phyloP scores from a whole-genome alignment of 2,888 invertebrate species.

The Tyria jacobaeae region DNA sequence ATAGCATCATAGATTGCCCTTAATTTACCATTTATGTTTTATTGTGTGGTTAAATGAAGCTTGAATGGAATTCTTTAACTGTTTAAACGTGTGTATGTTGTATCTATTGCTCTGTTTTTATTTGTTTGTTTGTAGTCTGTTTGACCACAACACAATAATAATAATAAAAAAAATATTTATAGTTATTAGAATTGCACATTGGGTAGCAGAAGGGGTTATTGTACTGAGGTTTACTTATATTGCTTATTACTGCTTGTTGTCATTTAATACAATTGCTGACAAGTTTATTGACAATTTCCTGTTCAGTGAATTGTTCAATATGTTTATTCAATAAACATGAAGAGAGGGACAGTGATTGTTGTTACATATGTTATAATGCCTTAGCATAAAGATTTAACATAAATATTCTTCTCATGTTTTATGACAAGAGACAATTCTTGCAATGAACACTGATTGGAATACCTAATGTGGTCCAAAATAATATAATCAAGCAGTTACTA shows the following conservation, averaged over 20 bases:
- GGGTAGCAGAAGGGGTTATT: constrained; percentile 53
- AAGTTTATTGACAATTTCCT: constrained; percentile 81
- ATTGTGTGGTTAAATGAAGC: constrained; percentile 52
- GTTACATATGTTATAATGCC: constrained; percentile 34
- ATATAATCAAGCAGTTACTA: constrained; percentile 51
- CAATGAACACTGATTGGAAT: constrained; percentile 59
- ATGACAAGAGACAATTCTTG: constrained; percentile 51
- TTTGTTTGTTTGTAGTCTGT: background rate
- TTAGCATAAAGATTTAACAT: constrained; percentile 35
- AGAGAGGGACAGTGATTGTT: constrained; percentile 49
- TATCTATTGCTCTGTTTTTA: constrained; percentile 11
- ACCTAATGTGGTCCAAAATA: constrained; percentile 59
- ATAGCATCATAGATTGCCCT: constrained; percentile 76
- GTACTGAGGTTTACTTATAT: constrained; percentile 56
- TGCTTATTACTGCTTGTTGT: constrained; percentile 41
- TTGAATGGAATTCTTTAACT: constrained; percentile 18
- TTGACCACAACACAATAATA: background rate
- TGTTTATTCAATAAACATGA: constrained; percentile 74
- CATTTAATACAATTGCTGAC: constrained; percentile 66
- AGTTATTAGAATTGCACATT: background rate
- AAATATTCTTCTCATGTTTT: constrained; percentile 55
- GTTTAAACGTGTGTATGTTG: constrained; percentile 2
- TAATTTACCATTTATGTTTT: constrained; percentile 75
- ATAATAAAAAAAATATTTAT: too few relatives aligned
- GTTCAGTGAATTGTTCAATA: constrained; percentile 71